Evolutionary conservation across 2,113 vertebrate species (phyloP), one percentile per base, ranked within the genome.

Genomic region (Rhagologus leucostigma): DNA sequence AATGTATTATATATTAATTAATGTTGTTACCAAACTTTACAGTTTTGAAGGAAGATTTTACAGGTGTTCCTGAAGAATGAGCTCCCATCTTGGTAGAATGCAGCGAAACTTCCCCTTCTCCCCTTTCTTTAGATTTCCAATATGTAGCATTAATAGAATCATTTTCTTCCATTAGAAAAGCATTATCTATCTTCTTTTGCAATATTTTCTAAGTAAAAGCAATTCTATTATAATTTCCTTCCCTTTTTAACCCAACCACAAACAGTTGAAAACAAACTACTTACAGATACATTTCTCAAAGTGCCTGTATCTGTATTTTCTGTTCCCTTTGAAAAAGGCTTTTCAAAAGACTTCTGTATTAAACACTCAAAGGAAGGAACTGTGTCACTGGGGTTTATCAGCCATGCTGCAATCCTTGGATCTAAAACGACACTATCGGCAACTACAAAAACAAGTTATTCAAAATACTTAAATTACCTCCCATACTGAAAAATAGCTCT

Each of bases 401-500:
- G 98, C 99, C 99, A 99, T 0, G 98, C 98, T 26, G 99, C 98
- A 89, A 99, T 98, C 95, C 98, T 98, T 41, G 99, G 99, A 93
- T 99, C 99, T 33, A 99, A 96, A 44, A 99, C 92, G 1, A 96
- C 89, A 93, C 97, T 98, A 41, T 90, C 93, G 19, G 97, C 97
- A 94, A 98, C 99, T 99, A 69, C 21, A 95, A 90, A 94, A 59
- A 91, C 21, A 94, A 69, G 9, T 74, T 69, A 79, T 23, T 49
- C 17, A 67, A 70, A 88, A 79, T 23, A 80, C 10, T 88, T 74
- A 12, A 50, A 50, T 82, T 84, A 47, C 9, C 8, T 78, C 53
- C n/a, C n/a, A 46, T 15, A n/a, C 4, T 44, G 18, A 70, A 35
- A 91, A 88, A 90, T 3, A 44, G 10, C 26, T 68, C 11, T 39